Evolutionary conservation across 92 coral and sea anemone genomes (phyloP).

Genomic region (Epizoanthus ramosus): DNA sequence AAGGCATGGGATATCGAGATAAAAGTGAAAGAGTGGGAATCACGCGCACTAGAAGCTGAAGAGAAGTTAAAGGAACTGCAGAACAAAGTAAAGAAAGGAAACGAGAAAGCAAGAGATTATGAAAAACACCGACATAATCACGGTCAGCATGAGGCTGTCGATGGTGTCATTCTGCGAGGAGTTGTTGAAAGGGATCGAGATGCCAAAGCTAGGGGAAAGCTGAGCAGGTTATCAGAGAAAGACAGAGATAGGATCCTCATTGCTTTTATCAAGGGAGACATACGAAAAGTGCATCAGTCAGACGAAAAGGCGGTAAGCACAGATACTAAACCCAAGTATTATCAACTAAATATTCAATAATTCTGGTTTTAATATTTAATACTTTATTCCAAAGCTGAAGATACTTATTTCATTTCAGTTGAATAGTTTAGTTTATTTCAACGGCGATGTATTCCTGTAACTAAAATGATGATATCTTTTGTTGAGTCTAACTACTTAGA

Average conservation of each 20-base stretch:
- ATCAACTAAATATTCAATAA: neutral
- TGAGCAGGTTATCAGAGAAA: slow-evolving; percentile 29
- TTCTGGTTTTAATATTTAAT: neutral
- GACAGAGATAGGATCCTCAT: slow-evolving; percentile 30
- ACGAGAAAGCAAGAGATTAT: slow-evolving; percentile 11
- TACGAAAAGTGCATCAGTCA: slow-evolving; percentile 20
- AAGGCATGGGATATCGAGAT: slow-evolving; percentile 52
- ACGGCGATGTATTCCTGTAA: too few species aligned
- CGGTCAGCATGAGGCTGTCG: slow-evolving; percentile 21
- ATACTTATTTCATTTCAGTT: neutral
- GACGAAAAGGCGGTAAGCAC: slow-evolving; percentile 9
- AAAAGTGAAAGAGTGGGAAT: slow-evolving; percentile 44
- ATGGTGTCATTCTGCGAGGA: slow-evolving; percentile 17
- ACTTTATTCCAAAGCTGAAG: neutral
- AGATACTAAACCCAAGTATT: neutral
- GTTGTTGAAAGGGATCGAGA: slow-evolving; percentile 23
- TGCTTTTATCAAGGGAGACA: slow-evolving; percentile 35
- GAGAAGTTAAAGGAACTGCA: slow-evolving; percentile 38
- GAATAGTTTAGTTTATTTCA: too few species aligned
- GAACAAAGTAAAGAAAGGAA: slow-evolving; percentile 9
- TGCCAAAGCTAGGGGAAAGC: slow-evolving; percentile 11
- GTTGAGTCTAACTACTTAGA: too few species aligned
- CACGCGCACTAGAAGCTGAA: slow-evolving; percentile 31
- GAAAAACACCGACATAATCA: neutral
- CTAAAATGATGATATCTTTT: too few species aligned